phyloP scores from a whole-genome alignment of 2,888 invertebrate species.

The Meganola albula region DNA sequence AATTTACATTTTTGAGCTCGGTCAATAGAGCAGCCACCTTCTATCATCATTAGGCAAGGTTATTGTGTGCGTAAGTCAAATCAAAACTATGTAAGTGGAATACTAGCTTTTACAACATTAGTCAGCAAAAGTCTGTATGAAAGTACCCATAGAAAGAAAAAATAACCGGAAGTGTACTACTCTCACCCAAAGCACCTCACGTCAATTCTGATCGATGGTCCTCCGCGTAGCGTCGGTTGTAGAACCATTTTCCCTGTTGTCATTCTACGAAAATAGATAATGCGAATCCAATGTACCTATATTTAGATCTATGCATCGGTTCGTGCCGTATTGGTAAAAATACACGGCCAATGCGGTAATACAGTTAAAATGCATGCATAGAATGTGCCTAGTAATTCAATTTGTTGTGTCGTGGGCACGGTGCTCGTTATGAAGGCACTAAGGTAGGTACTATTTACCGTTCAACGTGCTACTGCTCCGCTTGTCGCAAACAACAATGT shows the following conservation, averaged over 20 bases:
- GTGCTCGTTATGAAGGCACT: no score
- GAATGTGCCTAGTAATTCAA: no score
- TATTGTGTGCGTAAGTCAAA: neutral
- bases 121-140: constrained; percentile 6
- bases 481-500: no score
- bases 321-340: neutral
- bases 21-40: constrained; percentile 1
- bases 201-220: constrained; percentile 31
- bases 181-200: constrained; percentile 27
- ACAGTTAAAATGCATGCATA: no score
- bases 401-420: no score
- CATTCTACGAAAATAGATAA: constrained; percentile 23
- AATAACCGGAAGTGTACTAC: constrained; percentile 29
- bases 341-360: no score
- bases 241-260: constrained; percentile 16
- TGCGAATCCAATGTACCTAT: constrained; percentile 8
- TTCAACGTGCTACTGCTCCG: no score
- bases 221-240: constrained; percentile 7
- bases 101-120: constrained; percentile 2
- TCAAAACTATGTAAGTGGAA: neutral
- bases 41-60: constrained; percentile 1
- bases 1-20: constrained; percentile 8
- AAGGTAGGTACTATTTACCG: no score
- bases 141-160: constrained; percentile 17
- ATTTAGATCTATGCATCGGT: neutral